Conservation (phyloP, 2,797 vertebrate genomes). For the Tragelaphus oryx region DNA sequence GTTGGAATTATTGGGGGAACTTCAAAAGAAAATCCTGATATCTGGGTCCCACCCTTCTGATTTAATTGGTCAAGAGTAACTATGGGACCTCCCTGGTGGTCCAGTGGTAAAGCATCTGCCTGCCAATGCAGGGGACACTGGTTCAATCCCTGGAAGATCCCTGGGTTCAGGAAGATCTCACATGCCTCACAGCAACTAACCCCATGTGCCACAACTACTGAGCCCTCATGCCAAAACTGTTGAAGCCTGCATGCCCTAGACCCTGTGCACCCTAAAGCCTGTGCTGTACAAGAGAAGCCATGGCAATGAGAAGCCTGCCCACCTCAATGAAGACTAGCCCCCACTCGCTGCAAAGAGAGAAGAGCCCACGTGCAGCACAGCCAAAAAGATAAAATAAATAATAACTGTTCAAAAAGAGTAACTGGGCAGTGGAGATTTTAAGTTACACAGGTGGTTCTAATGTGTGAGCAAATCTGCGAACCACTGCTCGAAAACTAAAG, state of each 20-base stretch:
- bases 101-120: neutral
- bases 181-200: neutral
- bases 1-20: neutral
- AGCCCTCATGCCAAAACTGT: neutral
- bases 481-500: neutral
- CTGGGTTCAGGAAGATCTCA: neutral
- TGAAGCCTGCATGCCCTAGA: neutral
- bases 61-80: neutral
- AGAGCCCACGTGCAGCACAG: neutral
- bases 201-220: neutral
- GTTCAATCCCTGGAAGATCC: neutral
- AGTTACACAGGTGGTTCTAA: neutral
- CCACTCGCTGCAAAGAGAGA: rapidly evolving
- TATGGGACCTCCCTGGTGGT: neutral
- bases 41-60: neutral
- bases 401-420: neutral
- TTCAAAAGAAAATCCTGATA: neutral
- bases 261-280: neutral
- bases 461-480: neutral
- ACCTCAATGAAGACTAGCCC: neutral
- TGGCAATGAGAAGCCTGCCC: neutral
- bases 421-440: neutral
- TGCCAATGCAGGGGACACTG: neutral
- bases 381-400: neutral
- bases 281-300: neutral